phyloP scores from a whole-genome alignment of 1,140 invertebrate genomes.

The Homarus americanus region DNA sequence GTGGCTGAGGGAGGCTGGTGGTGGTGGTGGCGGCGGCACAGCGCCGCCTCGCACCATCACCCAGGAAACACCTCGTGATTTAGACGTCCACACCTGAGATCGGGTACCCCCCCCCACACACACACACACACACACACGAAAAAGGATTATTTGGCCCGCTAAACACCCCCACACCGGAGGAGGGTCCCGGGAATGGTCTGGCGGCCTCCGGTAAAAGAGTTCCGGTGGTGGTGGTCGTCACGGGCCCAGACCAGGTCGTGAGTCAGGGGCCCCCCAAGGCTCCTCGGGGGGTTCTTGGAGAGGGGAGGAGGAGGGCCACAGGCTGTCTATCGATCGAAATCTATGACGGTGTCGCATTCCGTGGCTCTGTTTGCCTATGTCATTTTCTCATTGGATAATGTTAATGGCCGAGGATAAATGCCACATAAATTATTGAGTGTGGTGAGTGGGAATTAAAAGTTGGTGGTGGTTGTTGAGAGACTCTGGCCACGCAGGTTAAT shows the following conservation, averaged over 20 bases:
- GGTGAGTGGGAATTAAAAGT: not conserved
- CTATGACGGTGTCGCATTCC: slow-evolving; percentile 33
- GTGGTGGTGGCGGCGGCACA: not conserved
- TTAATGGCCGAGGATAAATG: slow-evolving; percentile 27
- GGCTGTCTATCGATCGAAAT: slow-evolving; percentile 41
- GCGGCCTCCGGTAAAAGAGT: no score
- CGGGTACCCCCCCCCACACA: no score
- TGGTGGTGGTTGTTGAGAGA: no score
- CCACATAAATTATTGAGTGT: slow-evolving; percentile 23
- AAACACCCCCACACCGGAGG: no score
- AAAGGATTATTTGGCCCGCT: no score
- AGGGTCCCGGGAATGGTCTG: no score
- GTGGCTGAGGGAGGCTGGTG: not conserved
- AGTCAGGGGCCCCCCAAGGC: no score
- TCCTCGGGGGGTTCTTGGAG: not conserved
- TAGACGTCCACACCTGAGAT: not conserved
- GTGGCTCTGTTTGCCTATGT: slow-evolving; percentile 16
- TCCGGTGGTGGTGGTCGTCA: no score
- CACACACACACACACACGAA: no score
- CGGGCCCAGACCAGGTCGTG: no score
- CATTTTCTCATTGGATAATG: slow-evolving; percentile 38
- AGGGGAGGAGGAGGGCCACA: not conserved
- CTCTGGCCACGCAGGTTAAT: no score
- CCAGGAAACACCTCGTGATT: not conserved
- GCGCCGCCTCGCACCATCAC: not conserved